Evolutionary conservation across 2,888 invertebrate genomes (phyloP).

Genomic region (Dichetophora obliterata): DNA sequence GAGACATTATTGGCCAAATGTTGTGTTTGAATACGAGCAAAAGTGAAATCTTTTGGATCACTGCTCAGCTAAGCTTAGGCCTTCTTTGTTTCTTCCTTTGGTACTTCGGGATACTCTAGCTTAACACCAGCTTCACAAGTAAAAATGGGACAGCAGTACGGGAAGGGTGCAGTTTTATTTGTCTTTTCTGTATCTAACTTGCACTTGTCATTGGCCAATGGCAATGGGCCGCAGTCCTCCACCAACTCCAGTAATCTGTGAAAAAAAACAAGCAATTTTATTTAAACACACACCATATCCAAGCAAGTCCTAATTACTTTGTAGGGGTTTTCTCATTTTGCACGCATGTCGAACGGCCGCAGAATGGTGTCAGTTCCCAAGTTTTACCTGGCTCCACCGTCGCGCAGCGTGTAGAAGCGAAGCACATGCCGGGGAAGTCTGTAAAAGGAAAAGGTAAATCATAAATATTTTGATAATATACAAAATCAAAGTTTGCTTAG

Average conservation of each 20-base stretch:
- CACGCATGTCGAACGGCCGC: slow-evolving; percentile 90
- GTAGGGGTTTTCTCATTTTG: slow-evolving; percentile 82
- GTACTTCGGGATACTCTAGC: slow-evolving; percentile 86
- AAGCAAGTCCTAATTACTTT: slow-evolving; percentile 57
- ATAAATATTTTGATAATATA: too few species aligned
- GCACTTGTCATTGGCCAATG: slow-evolving; percentile 89
- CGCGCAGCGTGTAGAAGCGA: slow-evolving; percentile 90
- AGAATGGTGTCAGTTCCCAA: slow-evolving; percentile 91
- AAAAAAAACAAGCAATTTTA: not conserved
- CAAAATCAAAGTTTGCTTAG: too few species aligned
- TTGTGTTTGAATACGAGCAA: too few species aligned
- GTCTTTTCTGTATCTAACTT: slow-evolving; percentile 87
- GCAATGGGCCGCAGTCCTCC: slow-evolving; percentile 91
- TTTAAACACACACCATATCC: not conserved
- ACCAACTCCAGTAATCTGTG: slow-evolving; percentile 83
- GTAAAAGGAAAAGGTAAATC: slow-evolving; percentile 28
- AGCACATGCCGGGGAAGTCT: slow-evolving; percentile 93
- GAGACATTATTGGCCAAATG: too few species aligned
- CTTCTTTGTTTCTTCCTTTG: slow-evolving; percentile 65
- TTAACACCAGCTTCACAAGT: slow-evolving; percentile 88
- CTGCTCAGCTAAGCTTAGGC: slow-evolving; percentile 24
- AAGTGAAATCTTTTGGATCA: too few species aligned
- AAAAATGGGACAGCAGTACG: slow-evolving; percentile 87
- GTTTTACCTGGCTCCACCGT: slow-evolving; percentile 87
- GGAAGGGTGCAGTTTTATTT: slow-evolving; percentile 91